Base-by-base conservation (phyloP, 2,113 vertebrate species). In the Paradoxurus hermaphroditus region DNA sequence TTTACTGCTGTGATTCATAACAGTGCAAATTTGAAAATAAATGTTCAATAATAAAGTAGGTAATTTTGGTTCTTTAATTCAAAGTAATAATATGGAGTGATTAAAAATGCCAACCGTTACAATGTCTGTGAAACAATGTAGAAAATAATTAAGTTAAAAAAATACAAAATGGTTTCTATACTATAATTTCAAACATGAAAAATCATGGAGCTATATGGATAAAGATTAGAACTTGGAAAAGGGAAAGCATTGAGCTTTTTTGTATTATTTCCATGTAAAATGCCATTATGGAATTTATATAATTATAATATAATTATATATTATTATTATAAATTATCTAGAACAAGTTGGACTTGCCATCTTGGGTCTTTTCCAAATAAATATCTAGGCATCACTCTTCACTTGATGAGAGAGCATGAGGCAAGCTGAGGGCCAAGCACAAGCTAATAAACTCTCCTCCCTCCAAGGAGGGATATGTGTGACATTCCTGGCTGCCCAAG, bases 91-190 rank as follows among this genome's bases (percentile, higher is more conserved):
- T 53, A 62, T 73, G 5, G 13, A 67, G 13, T 81, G n/a, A 75
- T 96, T 94, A 88, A 94, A 88, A 96, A 84, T 93, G 78, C 13
- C 19, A 79, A 83, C 5, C 25, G 56, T 49, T 62, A 59, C 72
- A 7, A 67, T 87, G 1, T 84, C 23, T 63, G 41, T 29, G 53
- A 97, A 94, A 62, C 36, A 78, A 65, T 34, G 10, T 67, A 18
- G n/a, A 51, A 89, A 83, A 67, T 84, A 46, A 65, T 87, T 81
- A 81, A 83, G 5, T 39, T 51, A 63, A 73, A 19, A 89, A 95
- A 56, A 78, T 77, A 67, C 1, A 49, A 95, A 96, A 72, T 63
- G 7, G 4, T 56, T 70, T 81, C 36, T 90, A 56, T 41, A 41
- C 34, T 67, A 11, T 86, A 67, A 44, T 49, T 59, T 67, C 88